Percentiles rank a stretch among this genome's conserved stretches.
These are phyloP conservation scores for Sphaerodactylus townsendi DNA, from an alignment of 2,113 vertebrate genomes.

Conservation along the genomic window DNA sequence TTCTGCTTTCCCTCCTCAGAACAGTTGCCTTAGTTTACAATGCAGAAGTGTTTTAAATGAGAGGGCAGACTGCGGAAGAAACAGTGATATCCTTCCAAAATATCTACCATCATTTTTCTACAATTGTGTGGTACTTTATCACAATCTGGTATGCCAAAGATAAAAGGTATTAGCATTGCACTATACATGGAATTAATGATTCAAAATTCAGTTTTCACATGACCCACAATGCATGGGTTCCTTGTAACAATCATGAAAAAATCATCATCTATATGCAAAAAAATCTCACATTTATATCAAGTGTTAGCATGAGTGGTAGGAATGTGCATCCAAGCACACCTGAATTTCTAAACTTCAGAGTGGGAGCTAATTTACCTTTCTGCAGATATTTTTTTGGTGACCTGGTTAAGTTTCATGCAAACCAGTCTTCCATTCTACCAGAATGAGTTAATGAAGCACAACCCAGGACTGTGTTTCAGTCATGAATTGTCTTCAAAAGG, in stretches of 20 bases:
- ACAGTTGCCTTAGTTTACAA: slow-evolving; percentile 61
- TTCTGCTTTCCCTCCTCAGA: slow-evolving; percentile 1
- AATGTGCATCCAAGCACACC: too few relatives aligned
- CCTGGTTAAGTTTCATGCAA: too few relatives aligned
- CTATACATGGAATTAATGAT: not conserved
- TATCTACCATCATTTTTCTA: slow-evolving; percentile 8
- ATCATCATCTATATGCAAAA: not conserved
- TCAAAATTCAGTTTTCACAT: not conserved
- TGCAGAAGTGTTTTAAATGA: slow-evolving; percentile 29
- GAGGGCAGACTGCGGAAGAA: not conserved
- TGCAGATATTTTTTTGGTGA: too few relatives aligned
- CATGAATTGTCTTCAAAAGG: not conserved
- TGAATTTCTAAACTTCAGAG: too few relatives aligned
- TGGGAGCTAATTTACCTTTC: too few relatives aligned
- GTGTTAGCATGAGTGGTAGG: not conserved
- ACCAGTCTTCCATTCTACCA: too few relatives aligned
- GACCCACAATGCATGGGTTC: not conserved
- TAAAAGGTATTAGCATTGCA: slow-evolving; percentile 1
- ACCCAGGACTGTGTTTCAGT: not conserved
- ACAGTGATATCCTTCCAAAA: slow-evolving; percentile 16
- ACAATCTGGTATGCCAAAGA: not conserved
- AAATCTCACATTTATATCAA: too few relatives aligned
- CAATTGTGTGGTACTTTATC: not conserved
- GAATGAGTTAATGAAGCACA: not conserved
- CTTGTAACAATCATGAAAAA: not conserved